Percentiles rank a stretch among this genome's conserved stretches.
Evolutionary conservation across 2,888 invertebrate species (phyloP).

Genomic region (Vannuccia rotundouncinata): DNA sequence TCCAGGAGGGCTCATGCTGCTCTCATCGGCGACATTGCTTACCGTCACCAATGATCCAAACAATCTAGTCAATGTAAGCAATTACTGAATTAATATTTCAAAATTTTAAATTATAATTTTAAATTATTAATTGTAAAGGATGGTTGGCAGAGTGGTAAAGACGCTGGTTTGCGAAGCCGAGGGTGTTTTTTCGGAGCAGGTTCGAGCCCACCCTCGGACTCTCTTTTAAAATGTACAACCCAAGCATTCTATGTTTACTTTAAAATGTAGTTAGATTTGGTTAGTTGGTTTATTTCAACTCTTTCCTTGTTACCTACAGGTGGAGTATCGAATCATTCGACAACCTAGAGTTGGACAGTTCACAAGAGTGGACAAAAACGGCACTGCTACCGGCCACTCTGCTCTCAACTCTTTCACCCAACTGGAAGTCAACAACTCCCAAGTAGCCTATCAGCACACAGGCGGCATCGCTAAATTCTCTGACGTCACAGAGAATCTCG

Average conservation of each 20-base stretch:
- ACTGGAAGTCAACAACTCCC: neutral
- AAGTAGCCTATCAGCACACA: neutral
- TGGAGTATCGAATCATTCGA: neutral
- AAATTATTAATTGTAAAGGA: no score
- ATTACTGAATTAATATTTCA: no score
- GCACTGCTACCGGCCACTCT: neutral
- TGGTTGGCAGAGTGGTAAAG: no score
- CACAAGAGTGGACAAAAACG: neutral
- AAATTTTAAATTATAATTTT: no score
- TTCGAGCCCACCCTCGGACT: no score
- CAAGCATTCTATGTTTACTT: no score
- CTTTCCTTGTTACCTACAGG: neutral
- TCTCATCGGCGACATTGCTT: neutral
- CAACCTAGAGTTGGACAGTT: neutral
- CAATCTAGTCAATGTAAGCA: neutral
- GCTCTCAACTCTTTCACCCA: neutral
- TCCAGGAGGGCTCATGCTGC: neutral
- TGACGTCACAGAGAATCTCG: neutral
- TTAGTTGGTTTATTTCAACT: no score
- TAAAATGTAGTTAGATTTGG: no score
- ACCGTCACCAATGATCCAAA: neutral
- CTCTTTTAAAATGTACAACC: no score
- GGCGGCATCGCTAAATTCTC: neutral
- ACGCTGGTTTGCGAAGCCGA: no score
- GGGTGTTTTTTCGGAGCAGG: no score